Conservation (phyloP, 2,888 invertebrate species). For the Mythimna impura region DNA sequence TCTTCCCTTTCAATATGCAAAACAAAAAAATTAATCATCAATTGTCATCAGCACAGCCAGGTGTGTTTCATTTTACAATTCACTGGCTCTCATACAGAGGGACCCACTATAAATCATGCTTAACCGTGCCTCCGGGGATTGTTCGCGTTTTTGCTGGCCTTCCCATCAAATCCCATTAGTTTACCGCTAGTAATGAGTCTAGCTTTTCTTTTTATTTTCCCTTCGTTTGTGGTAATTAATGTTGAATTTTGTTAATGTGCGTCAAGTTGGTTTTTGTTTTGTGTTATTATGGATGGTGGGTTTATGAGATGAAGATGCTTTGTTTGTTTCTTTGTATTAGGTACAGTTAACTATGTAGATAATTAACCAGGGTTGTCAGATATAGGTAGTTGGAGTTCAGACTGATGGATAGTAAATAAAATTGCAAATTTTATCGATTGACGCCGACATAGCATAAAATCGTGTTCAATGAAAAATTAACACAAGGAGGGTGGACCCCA, state of each 20-base stretch:
- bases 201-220: slow-evolving; percentile 65
- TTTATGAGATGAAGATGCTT: background rate
- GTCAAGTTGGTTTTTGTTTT: slow-evolving; percentile 50
- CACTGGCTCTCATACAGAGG: slow-evolving; percentile 60
- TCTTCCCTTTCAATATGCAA: slow-evolving; percentile 33
- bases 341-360: background rate
- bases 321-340: background rate
- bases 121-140: slow-evolving; percentile 71
- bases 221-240: slow-evolving; percentile 58
- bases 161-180: slow-evolving; percentile 71
- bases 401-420: too few species aligned
- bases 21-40: slow-evolving; percentile 55
- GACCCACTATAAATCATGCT: slow-evolving; percentile 73
- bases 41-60: slow-evolving; percentile 60
- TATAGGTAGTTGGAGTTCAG: too few species aligned
- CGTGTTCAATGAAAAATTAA: too few species aligned
- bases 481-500: too few species aligned
- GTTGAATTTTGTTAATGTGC: slow-evolving; percentile 53
- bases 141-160: slow-evolving; percentile 72
- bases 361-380: too few species aligned
- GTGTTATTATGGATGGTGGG: slow-evolving; percentile 24
- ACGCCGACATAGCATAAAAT: too few species aligned
- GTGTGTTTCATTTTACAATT: slow-evolving; percentile 63
- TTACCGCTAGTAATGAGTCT: slow-evolving; percentile 70
- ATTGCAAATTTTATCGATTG: too few species aligned